phyloP scores from a whole-genome alignment of 2,113 vertebrate species.

The Lathamus discolor region DNA sequence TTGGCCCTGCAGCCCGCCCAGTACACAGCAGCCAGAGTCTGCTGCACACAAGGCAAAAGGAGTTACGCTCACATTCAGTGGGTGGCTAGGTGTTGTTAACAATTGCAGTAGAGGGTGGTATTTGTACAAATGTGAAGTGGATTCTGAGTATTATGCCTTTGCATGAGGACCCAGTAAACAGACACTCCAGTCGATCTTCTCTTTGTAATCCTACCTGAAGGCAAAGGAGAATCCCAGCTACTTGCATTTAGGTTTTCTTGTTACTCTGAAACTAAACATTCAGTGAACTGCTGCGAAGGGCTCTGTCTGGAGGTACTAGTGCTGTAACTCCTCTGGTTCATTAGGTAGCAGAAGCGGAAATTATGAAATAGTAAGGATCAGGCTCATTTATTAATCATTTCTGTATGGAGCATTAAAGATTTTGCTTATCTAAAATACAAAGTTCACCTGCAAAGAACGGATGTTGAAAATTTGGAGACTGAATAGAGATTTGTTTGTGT shows the following conservation, averaged over 20 bases:
- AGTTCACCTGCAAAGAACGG: neutral
- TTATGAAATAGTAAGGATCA: neutral
- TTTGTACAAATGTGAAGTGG: neutral
- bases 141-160: neutral
- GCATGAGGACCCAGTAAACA: neutral
- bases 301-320: neutral
- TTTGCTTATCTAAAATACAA: neutral
- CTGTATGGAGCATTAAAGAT: neutral
- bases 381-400: neutral
- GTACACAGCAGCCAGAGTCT: neutral
- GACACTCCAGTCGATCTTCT: neutral
- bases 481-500: neutral
- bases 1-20: neutral
- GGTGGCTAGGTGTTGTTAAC: neutral
- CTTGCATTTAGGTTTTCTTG: neutral
- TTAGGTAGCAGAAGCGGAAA: neutral
- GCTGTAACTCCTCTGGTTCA: neutral
- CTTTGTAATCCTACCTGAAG: neutral
- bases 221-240: neutral
- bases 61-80: rapidly evolving
- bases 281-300: neutral
- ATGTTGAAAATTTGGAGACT: neutral
- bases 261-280: neutral
- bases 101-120: rapidly evolving
- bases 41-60: neutral